Conservation (phyloP, 2,888 invertebrate genomes). For the Cephus spinipes region DNA sequence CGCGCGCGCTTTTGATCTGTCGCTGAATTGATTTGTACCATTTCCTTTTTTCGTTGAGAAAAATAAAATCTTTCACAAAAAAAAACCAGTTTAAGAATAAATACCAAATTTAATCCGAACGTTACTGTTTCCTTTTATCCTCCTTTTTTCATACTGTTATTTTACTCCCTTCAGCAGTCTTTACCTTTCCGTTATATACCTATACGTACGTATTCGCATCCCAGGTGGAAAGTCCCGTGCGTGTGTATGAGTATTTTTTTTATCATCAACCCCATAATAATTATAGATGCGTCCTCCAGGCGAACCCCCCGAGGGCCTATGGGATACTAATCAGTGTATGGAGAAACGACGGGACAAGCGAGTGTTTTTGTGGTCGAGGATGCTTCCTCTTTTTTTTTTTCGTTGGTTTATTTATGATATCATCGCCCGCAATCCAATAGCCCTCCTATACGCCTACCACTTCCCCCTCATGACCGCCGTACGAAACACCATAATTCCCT, state of each 20-base stretch:
- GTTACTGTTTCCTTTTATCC: neutral
- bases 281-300: slow-evolving; percentile 34
- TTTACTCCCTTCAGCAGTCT: too few relatives aligned
- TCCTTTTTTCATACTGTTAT: neutral
- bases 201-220: too few relatives aligned
- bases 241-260: slow-evolving; percentile 10
- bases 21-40: neutral
- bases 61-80: too few relatives aligned
- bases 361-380: slow-evolving; percentile 17
- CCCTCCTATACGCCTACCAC: too few relatives aligned
- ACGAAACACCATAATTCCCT: slow-evolving; percentile 31
- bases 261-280: slow-evolving; percentile 34
- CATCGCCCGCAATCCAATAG: slow-evolving; percentile 34
- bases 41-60: neutral
- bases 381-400: slow-evolving; percentile 18
- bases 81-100: too few relatives aligned
- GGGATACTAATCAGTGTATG: slow-evolving; percentile 40
- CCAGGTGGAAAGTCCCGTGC: neutral
- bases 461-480: too few relatives aligned
- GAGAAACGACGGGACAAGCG: slow-evolving; percentile 20
- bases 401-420: slow-evolving; percentile 43
- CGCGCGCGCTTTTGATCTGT: too few relatives aligned
- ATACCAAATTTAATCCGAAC: too few relatives aligned
- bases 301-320: slow-evolving; percentile 27
- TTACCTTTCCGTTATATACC: too few relatives aligned